phyloP scores from a whole-genome alignment of 2,113 vertebrate genomes.

The Lamprotornis superbus region DNA sequence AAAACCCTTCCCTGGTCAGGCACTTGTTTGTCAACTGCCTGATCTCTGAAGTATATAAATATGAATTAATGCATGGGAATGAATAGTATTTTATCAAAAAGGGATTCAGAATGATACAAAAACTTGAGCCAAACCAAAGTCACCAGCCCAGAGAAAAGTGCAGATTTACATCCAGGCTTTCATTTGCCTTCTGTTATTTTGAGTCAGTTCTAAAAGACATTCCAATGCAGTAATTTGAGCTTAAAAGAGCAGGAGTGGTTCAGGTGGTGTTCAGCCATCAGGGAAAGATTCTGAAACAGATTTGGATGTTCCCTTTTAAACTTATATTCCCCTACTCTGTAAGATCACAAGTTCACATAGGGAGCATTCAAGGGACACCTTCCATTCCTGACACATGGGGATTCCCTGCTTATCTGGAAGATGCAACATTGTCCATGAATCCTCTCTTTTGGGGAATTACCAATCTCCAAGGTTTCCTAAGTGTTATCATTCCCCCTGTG shows the following conservation, averaged over 20 bases:
- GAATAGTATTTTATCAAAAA: background rate
- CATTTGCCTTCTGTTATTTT: background rate
- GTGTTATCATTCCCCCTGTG: rapidly evolving
- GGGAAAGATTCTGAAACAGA: background rate
- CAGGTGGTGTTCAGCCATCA: background rate
- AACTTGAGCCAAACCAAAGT: background rate
- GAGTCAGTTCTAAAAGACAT: background rate
- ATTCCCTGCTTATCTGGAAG: background rate
- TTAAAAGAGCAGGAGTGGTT: background rate
- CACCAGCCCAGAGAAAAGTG: background rate
- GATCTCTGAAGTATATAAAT: background rate
- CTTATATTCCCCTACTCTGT: rapidly evolving
- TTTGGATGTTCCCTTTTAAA: background rate
- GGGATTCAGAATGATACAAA: background rate
- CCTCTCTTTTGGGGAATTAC: background rate
- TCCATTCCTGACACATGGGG: rapidly evolving
- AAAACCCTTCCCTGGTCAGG: background rate
- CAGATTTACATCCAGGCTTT: background rate
- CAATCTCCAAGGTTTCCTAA: rapidly evolving
- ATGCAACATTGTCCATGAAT: background rate
- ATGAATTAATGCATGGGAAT: background rate
- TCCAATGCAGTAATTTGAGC: background rate
- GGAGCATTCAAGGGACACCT: background rate
- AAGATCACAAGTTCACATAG: rapidly evolving
- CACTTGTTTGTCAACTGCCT: background rate